Evolutionary conservation across 2,888 invertebrate species (phyloP), one percentile per base, ranked within the genome.

Genomic region (Coenonympha glycerion): DNA sequence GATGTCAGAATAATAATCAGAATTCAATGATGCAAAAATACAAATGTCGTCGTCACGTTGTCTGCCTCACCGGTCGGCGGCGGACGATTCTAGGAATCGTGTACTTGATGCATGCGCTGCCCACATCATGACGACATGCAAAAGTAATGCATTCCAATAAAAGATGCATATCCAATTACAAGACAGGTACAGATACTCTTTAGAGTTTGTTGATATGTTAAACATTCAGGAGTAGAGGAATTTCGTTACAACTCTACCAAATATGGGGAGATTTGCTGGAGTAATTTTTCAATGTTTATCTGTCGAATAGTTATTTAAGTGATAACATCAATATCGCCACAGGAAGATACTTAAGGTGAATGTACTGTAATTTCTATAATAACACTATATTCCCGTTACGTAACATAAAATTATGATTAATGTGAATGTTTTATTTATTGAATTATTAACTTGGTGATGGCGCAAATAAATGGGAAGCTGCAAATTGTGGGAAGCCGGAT

Each of bases 121-220:
- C 67, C 68, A 66, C 62, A 62, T 65, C 76, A 77, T 78, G 75
- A 71, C 73, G 71, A 68, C 73, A 78, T 76, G 75, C 65, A 68
- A 79, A 74, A 73, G 69, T 65, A 70, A 77, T 67, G 70, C 68
- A 68, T 77, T 76, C 74, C 70, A 68, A 70, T 73, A 69, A 75
- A 70, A 68, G 67, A 62, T 68, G 61, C 65, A 73, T 75, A 66
- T 80, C 69, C 61, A 63, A 74, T 80, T 78, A 78, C 75, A 48
- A 34, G 15, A 24, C 22, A 24, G 16, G 46, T 42, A 39, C 47
- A 39, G 53, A 55, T 44, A 59, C 58, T 58, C 47, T 39, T 33
- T 13, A 5, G 5, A 24, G 11, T 41, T 18, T 3, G 11, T 28
- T n/a, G n/a, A n/a, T n/a, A n/a, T n/a, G n/a, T n/a, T n/a, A n/a